Conservation (phyloP, 1,140 invertebrate genomes). For the Drosophila orosa region DNA sequence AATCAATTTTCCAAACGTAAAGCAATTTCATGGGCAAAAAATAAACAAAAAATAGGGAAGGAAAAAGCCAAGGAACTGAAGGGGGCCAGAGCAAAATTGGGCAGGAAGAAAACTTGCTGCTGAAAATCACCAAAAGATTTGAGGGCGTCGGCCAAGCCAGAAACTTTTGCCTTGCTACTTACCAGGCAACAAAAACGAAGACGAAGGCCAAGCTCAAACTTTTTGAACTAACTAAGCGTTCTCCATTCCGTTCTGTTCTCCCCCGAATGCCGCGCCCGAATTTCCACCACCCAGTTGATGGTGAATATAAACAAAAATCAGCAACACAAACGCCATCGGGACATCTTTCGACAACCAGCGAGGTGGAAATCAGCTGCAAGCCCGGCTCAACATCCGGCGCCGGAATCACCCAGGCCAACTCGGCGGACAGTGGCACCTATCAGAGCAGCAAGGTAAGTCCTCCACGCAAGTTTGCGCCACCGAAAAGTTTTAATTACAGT, state of each 20-base stretch:
- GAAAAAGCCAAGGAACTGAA: constrained; percentile 10
- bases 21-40: constrained; percentile 66
- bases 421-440: constrained; percentile 75
- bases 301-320: constrained; percentile 85
- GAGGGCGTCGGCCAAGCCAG: constrained; percentile 41
- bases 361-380: constrained; percentile 84
- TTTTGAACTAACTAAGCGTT: constrained; percentile 67
- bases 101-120: constrained; percentile 60
- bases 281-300: constrained; percentile 73
- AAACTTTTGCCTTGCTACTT: constrained; percentile 71
- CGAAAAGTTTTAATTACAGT: constrained; percentile 61
- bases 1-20: constrained; percentile 79
- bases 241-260: constrained; percentile 25
- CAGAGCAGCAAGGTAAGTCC: constrained; percentile 81
- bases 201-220: constrained; percentile 49
- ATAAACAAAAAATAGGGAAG: constrained; percentile 22
- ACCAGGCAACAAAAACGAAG: constrained; percentile 48
- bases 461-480: constrained; percentile 48
- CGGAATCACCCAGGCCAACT: constrained; percentile 47
- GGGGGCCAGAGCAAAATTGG: constrained; percentile 47
- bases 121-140: constrained; percentile 72
- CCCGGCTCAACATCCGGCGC: constrained; percentile 65
- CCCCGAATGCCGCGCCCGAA: constrained; percentile 8
- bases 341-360: constrained; percentile 84
- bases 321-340: constrained; percentile 84